These are phyloP conservation scores for Pontoporia blainvillei DNA, from an alignment of 2,113 vertebrate species.

Conservation along the genomic window DNA sequence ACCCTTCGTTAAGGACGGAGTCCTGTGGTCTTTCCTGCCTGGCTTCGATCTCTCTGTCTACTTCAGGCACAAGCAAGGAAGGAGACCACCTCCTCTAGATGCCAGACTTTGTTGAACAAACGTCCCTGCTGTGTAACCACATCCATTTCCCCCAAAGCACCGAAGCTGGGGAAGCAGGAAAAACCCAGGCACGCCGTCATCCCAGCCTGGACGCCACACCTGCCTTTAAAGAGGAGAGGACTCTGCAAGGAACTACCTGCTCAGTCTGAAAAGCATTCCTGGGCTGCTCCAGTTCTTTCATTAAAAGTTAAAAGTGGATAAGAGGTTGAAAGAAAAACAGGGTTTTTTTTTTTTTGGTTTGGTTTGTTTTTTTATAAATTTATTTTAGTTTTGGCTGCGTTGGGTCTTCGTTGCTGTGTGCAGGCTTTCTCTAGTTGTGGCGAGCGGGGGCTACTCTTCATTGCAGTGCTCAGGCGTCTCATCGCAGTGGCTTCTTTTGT, in stretches of 20 bases:
- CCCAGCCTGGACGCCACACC: neutral
- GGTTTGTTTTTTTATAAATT: too few species aligned
- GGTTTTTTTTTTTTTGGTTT: too few species aligned
- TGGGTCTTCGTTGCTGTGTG: too few species aligned
- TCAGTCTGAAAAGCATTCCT: neutral
- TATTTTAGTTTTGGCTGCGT: too few species aligned
- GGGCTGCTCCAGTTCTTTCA: neutral
- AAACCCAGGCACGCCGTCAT: neutral
- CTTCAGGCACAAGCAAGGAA: conserved; percentile 9
- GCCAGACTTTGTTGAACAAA: neutral
- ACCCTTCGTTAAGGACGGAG: neutral
- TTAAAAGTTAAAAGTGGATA: neutral
- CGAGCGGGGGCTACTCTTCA: too few species aligned
- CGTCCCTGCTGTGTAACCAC: neutral
- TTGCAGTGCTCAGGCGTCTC: too few species aligned
- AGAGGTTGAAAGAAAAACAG: neutral
- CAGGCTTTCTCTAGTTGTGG: too few species aligned
- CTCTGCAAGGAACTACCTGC: neutral
- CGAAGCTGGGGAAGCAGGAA: neutral
- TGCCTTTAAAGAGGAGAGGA: neutral
- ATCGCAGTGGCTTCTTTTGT: too few species aligned
- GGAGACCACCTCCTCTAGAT: neutral
- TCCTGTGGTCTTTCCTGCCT: neutral
- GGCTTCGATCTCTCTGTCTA: neutral
- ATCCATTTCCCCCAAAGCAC: neutral